Conservation (phyloP, 2,797 vertebrate genomes). For the Megaceryle alcyon region DNA sequence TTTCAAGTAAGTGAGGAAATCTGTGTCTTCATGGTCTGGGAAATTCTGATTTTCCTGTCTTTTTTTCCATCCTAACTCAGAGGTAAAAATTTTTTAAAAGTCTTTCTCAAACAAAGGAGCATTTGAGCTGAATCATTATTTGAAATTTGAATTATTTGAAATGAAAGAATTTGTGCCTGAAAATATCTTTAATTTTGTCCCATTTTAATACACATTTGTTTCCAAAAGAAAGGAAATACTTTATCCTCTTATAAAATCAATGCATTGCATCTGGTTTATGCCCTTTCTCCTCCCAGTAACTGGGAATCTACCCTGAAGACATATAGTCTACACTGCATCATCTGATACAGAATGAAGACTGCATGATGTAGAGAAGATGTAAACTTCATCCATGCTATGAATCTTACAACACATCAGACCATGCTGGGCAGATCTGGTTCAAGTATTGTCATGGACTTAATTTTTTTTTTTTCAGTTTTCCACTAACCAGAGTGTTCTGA, state of each 20-base stretch:
- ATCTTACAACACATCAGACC: background rate
- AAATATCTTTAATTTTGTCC: background rate
- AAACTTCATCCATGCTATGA: background rate
- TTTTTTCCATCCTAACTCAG: conserved; percentile 23
- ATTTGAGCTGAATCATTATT: too few species aligned
- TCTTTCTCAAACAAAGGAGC: background rate
- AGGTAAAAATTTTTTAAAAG: conserved; percentile 30
- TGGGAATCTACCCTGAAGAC: background rate
- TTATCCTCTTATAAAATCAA: background rate
- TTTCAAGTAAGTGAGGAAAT: conserved; percentile 45
- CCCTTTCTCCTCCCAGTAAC: background rate
- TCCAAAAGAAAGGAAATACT: background rate
- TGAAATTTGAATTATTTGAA: too few species aligned
- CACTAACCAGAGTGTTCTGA: background rate
- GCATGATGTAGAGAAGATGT: background rate
- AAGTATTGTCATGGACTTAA: background rate
- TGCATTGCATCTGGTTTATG: background rate
- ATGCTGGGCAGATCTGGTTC: background rate
- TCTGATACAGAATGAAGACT: background rate
- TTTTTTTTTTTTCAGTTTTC: background rate
- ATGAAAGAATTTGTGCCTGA: background rate
- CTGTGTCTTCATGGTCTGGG: background rate
- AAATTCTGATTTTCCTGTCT: conserved; percentile 57
- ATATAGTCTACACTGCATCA: background rate
- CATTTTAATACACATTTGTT: background rate